Base-by-base conservation (phyloP, 1,140 invertebrate genomes). In the Dendroctonus ponderosae region DNA sequence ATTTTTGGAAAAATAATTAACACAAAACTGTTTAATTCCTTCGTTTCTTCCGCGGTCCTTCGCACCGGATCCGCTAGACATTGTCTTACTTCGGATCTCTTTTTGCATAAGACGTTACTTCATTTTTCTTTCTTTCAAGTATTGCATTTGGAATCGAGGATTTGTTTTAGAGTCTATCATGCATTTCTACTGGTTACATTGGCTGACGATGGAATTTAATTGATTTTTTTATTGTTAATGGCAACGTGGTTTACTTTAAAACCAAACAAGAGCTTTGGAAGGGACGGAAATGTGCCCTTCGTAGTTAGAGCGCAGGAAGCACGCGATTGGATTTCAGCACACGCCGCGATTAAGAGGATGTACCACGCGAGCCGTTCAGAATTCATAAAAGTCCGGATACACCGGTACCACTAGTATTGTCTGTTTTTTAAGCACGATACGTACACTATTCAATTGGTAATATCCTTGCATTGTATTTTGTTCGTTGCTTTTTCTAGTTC, bases 381-480 rank as follows among this genome's bases (percentile, higher is more conserved):
- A 52, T 62, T 62, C 60, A 62, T 62, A 52, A 62, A 62, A 62
- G 60, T 62, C 58, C 58, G 60, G 49, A 62, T 52, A 52, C 50
- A 62, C 60, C 50, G 38, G 40, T 41, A 56, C 46, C 11, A 56
- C 26, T 26, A 12, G 14, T 51, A 51, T 51, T 51, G 49, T 51
- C 49, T 51, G 15, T 51, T 51, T 14, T 51, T 46, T 51, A 51
- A 51, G 9, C 37, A 15, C 49, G 26, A 26, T 26, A 26, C 26
- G 26, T 26, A 26, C 26, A 26, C 26, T 26, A 26, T 26, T 26
- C 26, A 26, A 26, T 26, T 26, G 26, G 26, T 26, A 26, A 26
- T 26, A 26, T 26, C 26, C 26, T 26, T 26, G 26, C 26, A 26
- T 26, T 26, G 26, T 26, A 2, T 26, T 26, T 26, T 26, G 26